Conservation (phyloP, 2,797 vertebrate species). For the Kryptolebias ocellatus region DNA sequence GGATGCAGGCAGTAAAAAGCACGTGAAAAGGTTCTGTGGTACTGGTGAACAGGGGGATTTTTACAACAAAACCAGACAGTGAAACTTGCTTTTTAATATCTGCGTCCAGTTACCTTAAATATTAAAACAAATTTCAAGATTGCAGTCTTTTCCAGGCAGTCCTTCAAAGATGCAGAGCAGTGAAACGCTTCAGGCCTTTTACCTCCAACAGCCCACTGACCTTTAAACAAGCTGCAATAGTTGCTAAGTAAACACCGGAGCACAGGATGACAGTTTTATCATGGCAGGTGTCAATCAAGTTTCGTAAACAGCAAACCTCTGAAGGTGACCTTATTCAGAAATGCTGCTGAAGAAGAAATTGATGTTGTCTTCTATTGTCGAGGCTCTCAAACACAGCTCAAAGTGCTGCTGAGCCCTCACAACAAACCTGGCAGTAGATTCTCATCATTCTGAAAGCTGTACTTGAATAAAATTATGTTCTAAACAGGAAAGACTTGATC, state of each 20-base stretch:
- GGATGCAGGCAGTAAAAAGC: no score
- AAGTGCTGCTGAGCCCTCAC: not conserved
- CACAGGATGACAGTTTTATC: conserved; percentile 14
- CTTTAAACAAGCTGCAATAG: conserved; percentile 10
- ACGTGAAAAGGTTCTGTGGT: no score
- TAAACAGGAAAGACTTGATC: not conserved
- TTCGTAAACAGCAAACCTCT: conserved; percentile 13
- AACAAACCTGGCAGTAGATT: no score
- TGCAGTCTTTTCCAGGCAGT: conserved; percentile 1
- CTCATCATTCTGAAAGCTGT: no score
- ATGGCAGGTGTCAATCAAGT: conserved; percentile 13
- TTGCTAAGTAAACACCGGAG: conserved; percentile 11
- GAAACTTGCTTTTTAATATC: no score
- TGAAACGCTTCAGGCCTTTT: conserved; percentile 12
- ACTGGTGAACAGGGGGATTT: no score
- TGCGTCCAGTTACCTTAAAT: no score
- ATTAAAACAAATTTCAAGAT: no score
- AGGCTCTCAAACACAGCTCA: not conserved
- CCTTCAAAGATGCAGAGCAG: conserved; percentile 17
- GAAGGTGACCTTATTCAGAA: conserved; percentile 1
- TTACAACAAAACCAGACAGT: no score
- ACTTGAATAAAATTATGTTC: not conserved
- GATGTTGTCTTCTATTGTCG: not conserved
- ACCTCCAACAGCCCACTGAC: conserved; percentile 32
- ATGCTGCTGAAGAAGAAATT: not conserved